phyloP scores from a whole-genome alignment of 92 coral and sea anemone genomes.

The Paragorgia papillata region DNA sequence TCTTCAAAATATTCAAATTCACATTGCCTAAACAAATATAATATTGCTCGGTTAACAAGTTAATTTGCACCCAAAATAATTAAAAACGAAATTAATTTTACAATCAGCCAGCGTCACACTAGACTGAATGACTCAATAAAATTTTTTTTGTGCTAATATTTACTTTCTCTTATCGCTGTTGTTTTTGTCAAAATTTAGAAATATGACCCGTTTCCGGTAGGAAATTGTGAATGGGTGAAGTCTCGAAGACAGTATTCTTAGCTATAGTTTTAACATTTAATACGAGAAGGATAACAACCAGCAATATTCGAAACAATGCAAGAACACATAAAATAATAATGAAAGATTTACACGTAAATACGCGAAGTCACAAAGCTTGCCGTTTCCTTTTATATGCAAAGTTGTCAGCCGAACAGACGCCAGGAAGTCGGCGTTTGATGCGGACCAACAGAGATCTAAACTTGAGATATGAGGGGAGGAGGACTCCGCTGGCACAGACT shows the following conservation, averaged over 20 bases:
- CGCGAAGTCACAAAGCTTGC: conserved; percentile 38
- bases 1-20: conserved; percentile 35
- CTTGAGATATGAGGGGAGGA: conserved; percentile 10
- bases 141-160: conserved; percentile 48
- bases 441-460: neutral
- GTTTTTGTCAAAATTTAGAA: conserved; percentile 44
- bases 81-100: conserved; percentile 37
- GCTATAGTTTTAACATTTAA: neutral
- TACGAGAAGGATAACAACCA: neutral
- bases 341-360: conserved; percentile 26
- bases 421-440: conserved; percentile 30
- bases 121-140: conserved; percentile 36
- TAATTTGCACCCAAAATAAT: conserved; percentile 12
- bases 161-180: conserved; percentile 48
- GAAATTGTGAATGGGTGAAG: conserved; percentile 32
- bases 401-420: conserved; percentile 42
- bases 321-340: conserved; percentile 20
- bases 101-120: conserved; percentile 20
- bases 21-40: conserved; percentile 6
- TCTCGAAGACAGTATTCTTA: conserved; percentile 4
- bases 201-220: conserved; percentile 44
- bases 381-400: conserved; percentile 50
- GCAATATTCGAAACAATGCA: conserved; percentile 21
- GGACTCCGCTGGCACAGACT: conserved; percentile 20
- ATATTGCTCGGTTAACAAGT: conserved; percentile 23